Evolutionary conservation across 1,140 invertebrate species (phyloP).

Genomic region (Archivesica marissinica): DNA sequence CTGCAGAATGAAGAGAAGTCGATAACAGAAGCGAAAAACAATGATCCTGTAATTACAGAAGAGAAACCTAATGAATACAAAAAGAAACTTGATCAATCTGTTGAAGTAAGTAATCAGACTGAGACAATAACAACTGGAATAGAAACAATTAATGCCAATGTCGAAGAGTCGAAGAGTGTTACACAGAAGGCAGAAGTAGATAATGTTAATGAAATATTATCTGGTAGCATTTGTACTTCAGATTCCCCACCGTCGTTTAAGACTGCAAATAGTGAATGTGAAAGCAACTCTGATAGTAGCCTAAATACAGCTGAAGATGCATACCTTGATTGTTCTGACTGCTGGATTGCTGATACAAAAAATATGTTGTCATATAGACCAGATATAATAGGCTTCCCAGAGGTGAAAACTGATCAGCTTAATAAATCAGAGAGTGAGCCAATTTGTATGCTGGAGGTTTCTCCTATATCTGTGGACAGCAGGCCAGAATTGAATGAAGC

Average conservation of each 20-base stretch:
- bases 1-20: too few species aligned
- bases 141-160: not conserved
- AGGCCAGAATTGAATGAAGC: not conserved
- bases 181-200: not conserved
- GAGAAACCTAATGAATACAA: not conserved
- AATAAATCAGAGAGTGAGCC: not conserved
- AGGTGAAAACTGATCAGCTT: not conserved
- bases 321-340: not conserved
- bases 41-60: too few species aligned
- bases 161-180: not conserved
- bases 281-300: not conserved
- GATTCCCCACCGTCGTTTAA: not conserved
- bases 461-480: not conserved
- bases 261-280: constrained; percentile 10
- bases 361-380: not conserved
- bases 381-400: constrained; percentile 13
- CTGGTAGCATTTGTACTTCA: not conserved
- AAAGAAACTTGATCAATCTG: not conserved
- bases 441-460: not conserved
- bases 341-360: not conserved
- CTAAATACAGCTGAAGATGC: constrained; percentile 8
- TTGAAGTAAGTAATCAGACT: not conserved
- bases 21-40: too few species aligned
- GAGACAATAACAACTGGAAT: not conserved
- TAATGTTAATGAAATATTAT: not conserved